phyloP scores from a whole-genome alignment of 2,797 vertebrate species.

The Squalus acanthias region DNA sequence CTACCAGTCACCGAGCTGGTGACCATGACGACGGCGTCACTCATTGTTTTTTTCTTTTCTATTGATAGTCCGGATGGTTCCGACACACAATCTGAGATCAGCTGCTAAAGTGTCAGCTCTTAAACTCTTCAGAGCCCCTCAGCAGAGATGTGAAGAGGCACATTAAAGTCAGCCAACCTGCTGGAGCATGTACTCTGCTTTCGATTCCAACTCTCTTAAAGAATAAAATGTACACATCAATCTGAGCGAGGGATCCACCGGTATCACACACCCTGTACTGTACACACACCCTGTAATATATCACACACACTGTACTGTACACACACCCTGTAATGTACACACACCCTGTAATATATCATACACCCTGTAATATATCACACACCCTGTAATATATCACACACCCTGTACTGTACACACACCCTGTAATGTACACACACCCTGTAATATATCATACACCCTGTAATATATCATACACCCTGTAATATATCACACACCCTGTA shows the following conservation, averaged over 20 bases:
- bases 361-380: no score
- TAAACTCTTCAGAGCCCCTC: neutral
- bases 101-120: constrained; percentile 1
- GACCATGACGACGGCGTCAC: constrained; percentile 4
- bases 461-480: neutral
- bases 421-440: no score
- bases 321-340: no score
- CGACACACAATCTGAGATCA: constrained; percentile 20
- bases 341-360: no score
- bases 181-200: neutral
- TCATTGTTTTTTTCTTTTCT: constrained; percentile 27
- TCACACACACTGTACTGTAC: no score
- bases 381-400: no score
- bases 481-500: no score
- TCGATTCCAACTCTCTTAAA: neutral
- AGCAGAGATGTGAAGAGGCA: neutral
- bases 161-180: no score
- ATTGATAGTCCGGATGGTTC: constrained; percentile 10
- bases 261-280: no score
- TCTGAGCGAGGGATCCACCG: neutral
- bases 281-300: no score
- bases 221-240: neutral
- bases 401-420: no score
- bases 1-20: neutral
- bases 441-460: no score